These are phyloP conservation scores for Sternotherus odoratus DNA, from an alignment of 2,797 vertebrate species.

Conservation along the genomic window DNA sequence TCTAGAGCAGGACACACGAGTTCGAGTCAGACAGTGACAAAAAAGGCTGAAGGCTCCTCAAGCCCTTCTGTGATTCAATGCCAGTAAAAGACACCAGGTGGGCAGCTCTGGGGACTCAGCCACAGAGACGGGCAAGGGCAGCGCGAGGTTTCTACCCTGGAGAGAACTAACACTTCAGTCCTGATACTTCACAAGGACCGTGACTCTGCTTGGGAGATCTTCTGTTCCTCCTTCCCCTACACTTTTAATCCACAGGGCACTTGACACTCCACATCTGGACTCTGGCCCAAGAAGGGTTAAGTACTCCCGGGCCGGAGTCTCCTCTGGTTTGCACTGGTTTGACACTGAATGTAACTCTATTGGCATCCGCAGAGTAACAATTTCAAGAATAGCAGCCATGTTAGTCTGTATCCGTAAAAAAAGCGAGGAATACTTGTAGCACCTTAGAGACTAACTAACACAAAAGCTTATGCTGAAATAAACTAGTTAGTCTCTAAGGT, in stretches of 20 bases:
- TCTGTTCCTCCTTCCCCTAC: background rate
- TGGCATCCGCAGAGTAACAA: background rate
- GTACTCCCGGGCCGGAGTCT: no score
- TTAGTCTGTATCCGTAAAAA: no score
- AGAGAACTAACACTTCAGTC: background rate
- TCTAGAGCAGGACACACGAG: background rate
- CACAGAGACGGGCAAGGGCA: background rate
- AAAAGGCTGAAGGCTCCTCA: background rate
- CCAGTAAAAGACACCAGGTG: background rate
- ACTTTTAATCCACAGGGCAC: no score
- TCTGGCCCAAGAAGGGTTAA: background rate
- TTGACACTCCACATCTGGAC: background rate
- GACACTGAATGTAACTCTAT: background rate
- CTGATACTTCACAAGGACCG: background rate
- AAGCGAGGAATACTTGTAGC: no score
- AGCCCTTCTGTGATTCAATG: background rate
- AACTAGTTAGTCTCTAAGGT: no score
- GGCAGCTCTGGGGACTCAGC: background rate
- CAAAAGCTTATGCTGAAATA: no score
- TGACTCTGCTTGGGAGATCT: background rate
- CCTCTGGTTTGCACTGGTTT: background rate
- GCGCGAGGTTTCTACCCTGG: no score
- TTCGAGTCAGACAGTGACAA: background rate
- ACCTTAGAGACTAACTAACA: no score
- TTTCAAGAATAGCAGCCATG: no score